Base-by-base conservation (phyloP, 2,888 invertebrate species). In the Phortica okadai region DNA sequence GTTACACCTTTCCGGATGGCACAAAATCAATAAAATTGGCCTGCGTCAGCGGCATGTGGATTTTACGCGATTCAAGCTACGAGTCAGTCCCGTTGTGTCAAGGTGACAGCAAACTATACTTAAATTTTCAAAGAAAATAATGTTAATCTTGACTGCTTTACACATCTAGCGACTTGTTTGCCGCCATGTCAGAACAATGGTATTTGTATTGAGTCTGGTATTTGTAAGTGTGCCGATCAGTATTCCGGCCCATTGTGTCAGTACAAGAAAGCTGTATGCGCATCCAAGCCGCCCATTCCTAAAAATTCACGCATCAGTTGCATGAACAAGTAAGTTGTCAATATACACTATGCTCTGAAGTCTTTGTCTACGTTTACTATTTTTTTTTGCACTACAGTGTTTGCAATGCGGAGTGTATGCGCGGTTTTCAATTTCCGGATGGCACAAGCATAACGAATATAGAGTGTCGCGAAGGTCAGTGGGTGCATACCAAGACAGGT, bases 131-230 rank as follows among this genome's bases (percentile, higher is more conserved):
- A 33, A 33, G 33, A 33, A 33, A 33, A 33, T 4, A 33, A 33
- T 33, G 3, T 33, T 33, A 4, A 33, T 33, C 33, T 33, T 33
- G 33, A 33, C 33, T 33, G 33, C 33, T 33, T 33, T 33, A 1
- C 33, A 14, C 92, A 92, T n/a, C 2, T 89, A 96, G 97, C 96
- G 0, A 92, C 94, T 81, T 97, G 97, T 89, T 90, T 93, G 25
- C 95, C 95, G 0, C 92, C 93, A 0, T 98, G 97, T 90, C 93
- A 94, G 88, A 97, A 97, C 91, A 95, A 94, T 74, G 97, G 97
- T 0, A 94, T 95, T 73, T 98, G 97, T 87, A 90, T 95, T 3
- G 93, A 93, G 42, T 95, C 95, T 0, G 95, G 96, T 88, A 92
- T 94, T 0, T 98, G 97, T 87, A 91, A 94, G 59, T 98, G 97